Evolutionary conservation across 1,140 invertebrate species (phyloP), one percentile per base, ranked within the genome.

Genomic region (Phymorhynchus buccinoides): DNA sequence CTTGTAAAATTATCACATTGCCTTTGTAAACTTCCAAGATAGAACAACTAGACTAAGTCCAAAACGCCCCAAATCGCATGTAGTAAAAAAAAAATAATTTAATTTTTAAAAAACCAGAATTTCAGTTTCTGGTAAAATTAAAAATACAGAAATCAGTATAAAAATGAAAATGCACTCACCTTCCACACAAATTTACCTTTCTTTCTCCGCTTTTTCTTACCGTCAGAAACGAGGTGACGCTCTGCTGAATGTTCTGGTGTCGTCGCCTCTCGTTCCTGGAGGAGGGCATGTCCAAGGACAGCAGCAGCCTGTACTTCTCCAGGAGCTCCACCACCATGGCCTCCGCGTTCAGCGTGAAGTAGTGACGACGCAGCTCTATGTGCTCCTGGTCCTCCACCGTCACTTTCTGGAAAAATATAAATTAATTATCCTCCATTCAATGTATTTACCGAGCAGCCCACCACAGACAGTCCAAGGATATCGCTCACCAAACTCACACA

Each of bases 311-410:
- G 83, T 90, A 91, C 82, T 91, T 91, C 27, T 88, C 84, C 85
- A 91, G 89, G 32, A 92, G 90, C 44, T 92, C 91, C 37, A 35
- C 48, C 1, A 92, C 80, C 22, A 87, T 90, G 35, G 86, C 82
- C 52, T 91, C 90, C 48, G 88, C 87, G 44, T 71, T n/a, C 78
- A 88, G 81, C 32, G 87, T 85, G 37, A 89, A 81, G 73, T 91
- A 91, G 73, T 90, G 89, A 2, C 22, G 22, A 12, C 88, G 73
- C 1, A 91, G 48, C 42, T 88, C 86, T 22, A 80, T 81, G 32
- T 86, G 79, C 27, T 85, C 88, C 52, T 84, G 87, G 39, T 30
- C 52, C n/a, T 83, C 79, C 16, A 85, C 84, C 16, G 86, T 84
- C 2, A 42, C 42, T n/a, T n/a, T n/a, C n/a, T n/a, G n/a, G n/a